Conservation (phyloP, 2,113 vertebrate species). For the Cololabis saira region DNA sequence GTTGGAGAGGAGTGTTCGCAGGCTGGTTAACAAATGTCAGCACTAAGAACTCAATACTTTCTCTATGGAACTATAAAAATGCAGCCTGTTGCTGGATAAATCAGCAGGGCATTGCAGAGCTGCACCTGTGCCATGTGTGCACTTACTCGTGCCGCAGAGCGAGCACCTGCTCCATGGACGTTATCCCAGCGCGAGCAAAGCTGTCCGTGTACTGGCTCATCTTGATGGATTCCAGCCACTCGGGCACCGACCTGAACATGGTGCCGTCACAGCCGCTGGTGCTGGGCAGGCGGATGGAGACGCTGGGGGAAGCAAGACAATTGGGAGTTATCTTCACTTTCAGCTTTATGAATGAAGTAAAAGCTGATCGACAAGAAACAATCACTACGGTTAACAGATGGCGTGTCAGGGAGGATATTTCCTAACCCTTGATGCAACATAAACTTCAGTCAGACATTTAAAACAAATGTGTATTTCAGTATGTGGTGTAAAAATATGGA, state of each 20-base stretch:
- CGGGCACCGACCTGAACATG: constrained; percentile 88
- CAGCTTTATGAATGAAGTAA: too few species aligned
- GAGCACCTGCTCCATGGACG: constrained; percentile 91
- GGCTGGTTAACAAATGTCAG: constrained; percentile 58
- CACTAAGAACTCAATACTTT: constrained; percentile 43
- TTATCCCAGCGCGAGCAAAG: constrained; percentile 89
- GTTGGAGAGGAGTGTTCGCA: constrained; percentile 20
- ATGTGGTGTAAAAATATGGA: too few species aligned
- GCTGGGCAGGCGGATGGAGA: constrained; percentile 96
- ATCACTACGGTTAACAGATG: too few species aligned
- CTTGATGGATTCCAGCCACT: constrained; percentile 97
- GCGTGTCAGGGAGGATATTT: too few species aligned
- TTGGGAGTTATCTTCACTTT: too few species aligned
- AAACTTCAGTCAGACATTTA: background rate
- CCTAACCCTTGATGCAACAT: background rate
- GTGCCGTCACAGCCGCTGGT: constrained; percentile 89
- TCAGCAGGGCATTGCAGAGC: background rate
- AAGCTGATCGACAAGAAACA: too few species aligned
- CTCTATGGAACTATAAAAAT: constrained; percentile 38
- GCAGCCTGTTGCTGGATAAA: constrained; percentile 38
- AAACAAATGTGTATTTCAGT: too few species aligned
- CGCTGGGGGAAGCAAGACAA: constrained; percentile 67
- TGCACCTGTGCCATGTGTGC: constrained; percentile 54
- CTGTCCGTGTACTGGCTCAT: constrained; percentile 94
- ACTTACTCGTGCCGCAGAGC: constrained; percentile 95